phyloP scores from a whole-genome alignment of 30 jellyfish, hydroid and myxozoan genomes.

The Catostylus mosaicus region DNA sequence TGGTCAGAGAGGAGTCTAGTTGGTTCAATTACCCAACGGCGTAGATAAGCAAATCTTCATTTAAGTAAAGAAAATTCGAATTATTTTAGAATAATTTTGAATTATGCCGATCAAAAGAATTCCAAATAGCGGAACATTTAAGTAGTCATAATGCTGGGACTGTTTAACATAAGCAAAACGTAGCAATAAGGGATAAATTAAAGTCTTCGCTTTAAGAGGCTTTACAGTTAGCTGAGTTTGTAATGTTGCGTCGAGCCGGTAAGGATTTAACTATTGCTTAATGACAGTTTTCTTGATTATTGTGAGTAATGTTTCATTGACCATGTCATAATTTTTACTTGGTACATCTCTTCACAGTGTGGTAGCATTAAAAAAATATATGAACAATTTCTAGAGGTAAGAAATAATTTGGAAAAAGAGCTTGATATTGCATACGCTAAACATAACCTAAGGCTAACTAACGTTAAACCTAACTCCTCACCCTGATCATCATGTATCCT shows the following conservation, averaged over 20 bases:
- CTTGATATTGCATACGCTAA: background rate
- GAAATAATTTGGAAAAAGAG: background rate
- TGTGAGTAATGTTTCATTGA: background rate
- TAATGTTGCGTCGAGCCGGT: background rate
- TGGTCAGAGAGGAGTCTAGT: too few species aligned
- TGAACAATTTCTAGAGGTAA: conserved; percentile 6
- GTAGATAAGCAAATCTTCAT: too few species aligned
- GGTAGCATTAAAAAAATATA: background rate
- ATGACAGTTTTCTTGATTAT: background rate
- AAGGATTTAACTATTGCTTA: too few species aligned
- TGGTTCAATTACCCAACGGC: too few species aligned
- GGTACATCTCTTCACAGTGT: background rate
- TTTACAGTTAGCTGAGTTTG: background rate
- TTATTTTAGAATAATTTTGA: too few species aligned
- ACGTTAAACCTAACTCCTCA: background rate
- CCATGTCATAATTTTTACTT: background rate
- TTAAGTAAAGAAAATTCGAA: too few species aligned
- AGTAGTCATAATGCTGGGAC: too few species aligned
- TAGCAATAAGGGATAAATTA: too few species aligned
- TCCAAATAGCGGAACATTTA: too few species aligned
- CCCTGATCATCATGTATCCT: background rate
- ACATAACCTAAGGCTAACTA: background rate
- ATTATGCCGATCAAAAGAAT: too few species aligned
- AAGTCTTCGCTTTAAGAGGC: too few species aligned
- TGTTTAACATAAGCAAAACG: too few species aligned